A percentile compares a stretch with the other conserved stretches of the same genome.
These are phyloP conservation scores for Jordanella pulchra DNA, from an alignment of 2,797 vertebrate genomes.

Conservation along the genomic window DNA sequence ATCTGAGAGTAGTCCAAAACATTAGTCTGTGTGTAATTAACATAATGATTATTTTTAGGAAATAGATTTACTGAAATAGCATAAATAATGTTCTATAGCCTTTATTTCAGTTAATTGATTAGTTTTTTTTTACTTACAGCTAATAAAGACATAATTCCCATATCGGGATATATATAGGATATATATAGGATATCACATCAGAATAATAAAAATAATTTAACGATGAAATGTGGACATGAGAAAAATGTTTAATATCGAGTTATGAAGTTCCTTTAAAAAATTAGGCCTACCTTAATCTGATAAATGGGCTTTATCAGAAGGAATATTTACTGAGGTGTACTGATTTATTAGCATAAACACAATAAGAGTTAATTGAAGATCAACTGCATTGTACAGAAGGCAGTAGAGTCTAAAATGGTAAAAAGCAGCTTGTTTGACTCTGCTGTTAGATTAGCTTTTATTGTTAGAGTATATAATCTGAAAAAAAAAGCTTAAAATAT, in stretches of 20 bases:
- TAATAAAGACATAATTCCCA: background rate
- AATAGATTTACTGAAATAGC: background rate
- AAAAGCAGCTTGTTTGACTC: background rate
- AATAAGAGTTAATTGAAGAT: constrained; percentile 13
- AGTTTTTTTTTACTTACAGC: background rate
- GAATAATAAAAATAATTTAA: background rate
- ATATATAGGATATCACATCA: background rate
- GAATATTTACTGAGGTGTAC: background rate
- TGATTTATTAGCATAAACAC: constrained; percentile 21
- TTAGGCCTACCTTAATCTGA: background rate
- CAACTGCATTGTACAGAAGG: constrained; percentile 13
- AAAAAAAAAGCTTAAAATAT: no score
- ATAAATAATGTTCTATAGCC: background rate
- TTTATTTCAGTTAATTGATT: background rate
- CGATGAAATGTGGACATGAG: background rate
- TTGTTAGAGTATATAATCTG: background rate
- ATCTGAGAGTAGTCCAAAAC: background rate
- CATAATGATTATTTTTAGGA: background rate
- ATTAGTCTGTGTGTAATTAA: background rate
- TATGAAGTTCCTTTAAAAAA: background rate
- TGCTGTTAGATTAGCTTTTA: background rate
- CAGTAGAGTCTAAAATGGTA: constrained; percentile 7
- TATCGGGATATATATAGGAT: no score
- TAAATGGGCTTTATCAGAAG: background rate
- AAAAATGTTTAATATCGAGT: background rate